Percentiles rank a stretch among this genome's conserved stretches.
Evolutionary conservation across 1,140 invertebrate genomes (phyloP).

Genomic region (Procambarus clarkii): DNA sequence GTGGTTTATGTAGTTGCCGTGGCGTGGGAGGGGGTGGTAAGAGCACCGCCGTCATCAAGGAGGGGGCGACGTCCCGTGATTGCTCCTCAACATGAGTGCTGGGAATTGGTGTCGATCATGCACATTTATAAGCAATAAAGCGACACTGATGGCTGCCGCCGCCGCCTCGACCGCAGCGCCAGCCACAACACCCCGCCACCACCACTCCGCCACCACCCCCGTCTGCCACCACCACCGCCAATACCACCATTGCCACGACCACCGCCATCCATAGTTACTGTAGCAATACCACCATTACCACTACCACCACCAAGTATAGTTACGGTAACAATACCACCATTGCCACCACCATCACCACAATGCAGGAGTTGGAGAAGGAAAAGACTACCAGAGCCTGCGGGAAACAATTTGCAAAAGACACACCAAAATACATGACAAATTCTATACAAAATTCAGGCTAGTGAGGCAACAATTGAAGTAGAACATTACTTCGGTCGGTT

Average conservation of each 20-base stretch:
- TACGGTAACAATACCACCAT: too few species aligned
- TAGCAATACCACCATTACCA: neutral
- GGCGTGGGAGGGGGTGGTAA: neutral
- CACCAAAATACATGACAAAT: slow-evolving; percentile 15
- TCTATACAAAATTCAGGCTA: too few species aligned
- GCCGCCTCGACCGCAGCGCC: neutral
- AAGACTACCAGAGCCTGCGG: too few species aligned
- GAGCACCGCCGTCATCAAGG: neutral
- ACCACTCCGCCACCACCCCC: neutral
- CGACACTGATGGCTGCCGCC: neutral
- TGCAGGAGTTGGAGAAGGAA: too few species aligned
- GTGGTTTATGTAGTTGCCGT: too few species aligned
- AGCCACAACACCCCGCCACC: neutral
- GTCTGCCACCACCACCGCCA: neutral
- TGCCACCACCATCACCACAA: too few species aligned
- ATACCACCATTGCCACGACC: neutral
- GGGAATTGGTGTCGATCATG: slow-evolving; percentile 14
- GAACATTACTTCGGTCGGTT: too few species aligned
- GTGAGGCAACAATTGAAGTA: too few species aligned
- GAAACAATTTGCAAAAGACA: too few species aligned
- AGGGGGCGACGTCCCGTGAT: neutral
- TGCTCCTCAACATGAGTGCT: neutral
- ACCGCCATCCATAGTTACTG: too few species aligned
- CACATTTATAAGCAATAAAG: slow-evolving; percentile 11
- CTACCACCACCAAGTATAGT: neutral